Evolutionary conservation across 1,140 invertebrate species (phyloP).

Genomic region (Drosophila rufa): DNA sequence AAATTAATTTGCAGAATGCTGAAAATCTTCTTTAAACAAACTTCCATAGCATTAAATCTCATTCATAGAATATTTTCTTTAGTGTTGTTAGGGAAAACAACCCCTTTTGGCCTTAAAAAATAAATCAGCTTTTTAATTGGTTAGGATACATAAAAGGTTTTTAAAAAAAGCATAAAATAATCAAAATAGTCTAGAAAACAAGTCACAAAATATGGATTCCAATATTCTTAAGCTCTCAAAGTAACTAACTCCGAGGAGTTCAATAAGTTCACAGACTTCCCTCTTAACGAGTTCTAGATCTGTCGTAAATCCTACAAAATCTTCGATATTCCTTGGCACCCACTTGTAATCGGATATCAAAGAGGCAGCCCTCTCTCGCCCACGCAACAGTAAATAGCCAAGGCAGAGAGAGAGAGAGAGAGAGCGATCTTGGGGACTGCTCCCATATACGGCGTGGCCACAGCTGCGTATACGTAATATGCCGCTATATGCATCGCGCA

Average conservation of each 20-base stretch:
- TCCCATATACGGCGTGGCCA: conserved; percentile 73
- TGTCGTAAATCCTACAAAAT: neutral
- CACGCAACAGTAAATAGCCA: conserved; percentile 44
- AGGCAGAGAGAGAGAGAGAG: conserved; percentile 3
- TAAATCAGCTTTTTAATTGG: neutral
- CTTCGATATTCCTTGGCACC: neutral
- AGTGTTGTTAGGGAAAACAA: neutral
- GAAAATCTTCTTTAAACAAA: neutral
- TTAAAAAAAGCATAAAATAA: too few species aligned
- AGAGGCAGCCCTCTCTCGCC: conserved; percentile 26
- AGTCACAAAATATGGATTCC: neutral
- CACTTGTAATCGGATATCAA: conserved; percentile 70
- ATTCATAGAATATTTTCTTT: too few species aligned
- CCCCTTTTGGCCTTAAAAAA: neutral
- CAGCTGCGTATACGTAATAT: conserved; percentile 74
- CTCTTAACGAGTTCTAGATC: neutral
- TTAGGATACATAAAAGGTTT: neutral
- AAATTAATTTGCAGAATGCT: neutral
- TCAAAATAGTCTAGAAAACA: neutral
- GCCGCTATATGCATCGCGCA: conserved; percentile 62
- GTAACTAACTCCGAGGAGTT: neutral
- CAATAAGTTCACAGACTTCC: neutral
- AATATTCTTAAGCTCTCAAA: neutral
- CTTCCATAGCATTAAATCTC: neutral
- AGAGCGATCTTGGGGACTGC: conserved; percentile 27